Conservation (phyloP, 2,888 invertebrate species). For the Eristalis arbustorum region DNA sequence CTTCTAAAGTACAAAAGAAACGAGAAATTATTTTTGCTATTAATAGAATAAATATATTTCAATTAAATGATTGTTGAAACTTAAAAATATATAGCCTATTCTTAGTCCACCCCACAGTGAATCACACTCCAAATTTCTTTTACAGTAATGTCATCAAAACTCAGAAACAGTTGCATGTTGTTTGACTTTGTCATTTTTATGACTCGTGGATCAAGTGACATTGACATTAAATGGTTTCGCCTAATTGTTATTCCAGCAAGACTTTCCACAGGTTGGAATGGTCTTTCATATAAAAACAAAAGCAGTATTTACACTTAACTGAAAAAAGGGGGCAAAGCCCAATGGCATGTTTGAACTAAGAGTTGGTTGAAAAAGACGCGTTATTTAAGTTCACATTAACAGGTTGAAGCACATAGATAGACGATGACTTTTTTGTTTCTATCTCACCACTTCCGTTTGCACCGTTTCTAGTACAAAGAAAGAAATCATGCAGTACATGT, state of each 20-base stretch:
- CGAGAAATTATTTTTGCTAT: too few species aligned
- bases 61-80: too few species aligned
- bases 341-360: constrained; percentile 34
- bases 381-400: background rate
- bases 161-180: constrained; percentile 35
- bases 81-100: too few species aligned
- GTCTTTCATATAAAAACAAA: background rate
- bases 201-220: constrained; percentile 34
- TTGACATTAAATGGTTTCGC: constrained; percentile 40
- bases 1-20: too few species aligned
- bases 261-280: background rate
- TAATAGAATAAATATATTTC: too few species aligned
- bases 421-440: constrained; percentile 7
- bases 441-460: constrained; percentile 42
- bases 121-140: background rate
- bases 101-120: too few species aligned
- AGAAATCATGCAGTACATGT: background rate
- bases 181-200: constrained; percentile 6
- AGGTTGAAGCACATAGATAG: constrained; percentile 3
- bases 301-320: background rate
- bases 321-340: constrained; percentile 33
- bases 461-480: background rate
- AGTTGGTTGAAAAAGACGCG: constrained; percentile 6
- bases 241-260: constrained; percentile 28
- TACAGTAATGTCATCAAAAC: constrained; percentile 10